Evolutionary conservation across 2,113 vertebrate genomes (phyloP).

Genomic region (Cisticola juncidis): DNA sequence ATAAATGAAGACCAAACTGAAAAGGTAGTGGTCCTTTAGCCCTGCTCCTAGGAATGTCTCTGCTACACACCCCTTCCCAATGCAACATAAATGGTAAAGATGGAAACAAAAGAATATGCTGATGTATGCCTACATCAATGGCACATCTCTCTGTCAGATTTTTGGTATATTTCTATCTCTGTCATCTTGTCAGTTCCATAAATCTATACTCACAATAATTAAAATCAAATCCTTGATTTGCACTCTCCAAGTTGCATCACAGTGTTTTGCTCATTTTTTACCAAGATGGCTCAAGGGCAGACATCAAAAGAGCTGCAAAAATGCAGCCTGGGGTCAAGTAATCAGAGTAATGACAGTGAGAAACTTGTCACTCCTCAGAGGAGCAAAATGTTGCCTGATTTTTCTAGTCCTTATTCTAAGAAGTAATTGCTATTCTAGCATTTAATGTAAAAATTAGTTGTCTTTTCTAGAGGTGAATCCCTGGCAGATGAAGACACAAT

Average conservation of each 20-base stretch:
- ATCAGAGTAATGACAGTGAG: neutral
- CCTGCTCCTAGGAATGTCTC: neutral
- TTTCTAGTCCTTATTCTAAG: neutral
- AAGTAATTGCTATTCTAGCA: neutral
- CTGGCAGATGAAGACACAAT: slow-evolving; percentile 40
- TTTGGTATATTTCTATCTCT: neutral
- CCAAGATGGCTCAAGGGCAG: neutral
- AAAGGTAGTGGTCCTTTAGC: neutral
- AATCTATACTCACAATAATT: neutral
- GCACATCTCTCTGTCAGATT: neutral
- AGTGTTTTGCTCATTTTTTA: neutral
- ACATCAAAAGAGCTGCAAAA: neutral
- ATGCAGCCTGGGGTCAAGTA: neutral
- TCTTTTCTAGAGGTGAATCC: slow-evolving; percentile 12
- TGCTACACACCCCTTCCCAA: neutral
- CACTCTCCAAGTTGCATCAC: neutral
- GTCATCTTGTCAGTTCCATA: neutral
- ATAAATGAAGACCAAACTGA: neutral
- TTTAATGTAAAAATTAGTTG: slow-evolving; percentile 23
- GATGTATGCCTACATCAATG: rapidly evolving
- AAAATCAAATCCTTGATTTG: neutral
- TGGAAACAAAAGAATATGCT: rapidly evolving
- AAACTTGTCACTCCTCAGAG: neutral
- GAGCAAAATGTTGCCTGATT: neutral
- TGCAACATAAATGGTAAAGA: neutral